Evolutionary conservation across 1,140 invertebrate genomes (phyloP), one percentile per base, ranked within the genome.

Genomic region (Macrosteles quadrilineatus): DNA sequence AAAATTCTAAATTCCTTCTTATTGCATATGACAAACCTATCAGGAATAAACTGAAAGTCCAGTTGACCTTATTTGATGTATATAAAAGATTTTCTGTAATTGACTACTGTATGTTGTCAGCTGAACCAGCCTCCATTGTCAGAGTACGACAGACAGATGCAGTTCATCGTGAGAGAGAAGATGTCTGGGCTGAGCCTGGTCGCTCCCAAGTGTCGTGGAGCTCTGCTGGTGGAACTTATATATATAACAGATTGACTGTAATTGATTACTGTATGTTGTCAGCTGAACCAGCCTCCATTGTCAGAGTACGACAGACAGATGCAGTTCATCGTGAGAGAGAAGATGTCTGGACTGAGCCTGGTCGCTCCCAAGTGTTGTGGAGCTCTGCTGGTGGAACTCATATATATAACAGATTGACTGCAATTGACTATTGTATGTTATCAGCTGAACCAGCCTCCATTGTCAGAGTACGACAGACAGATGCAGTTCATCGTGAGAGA

Each of bases 241-340:
- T 84, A 90, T 32, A 94, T 97, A 74, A 85, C 98, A 75, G 89
- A 92, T 59, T 87, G 90, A 57, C 80, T 97, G 89, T 93, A 77
- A 82, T 91, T 43, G 86, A 89, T 74, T 83, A 86, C 72, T 77
- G 83, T 69, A 83, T 82, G 78, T 81, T 79, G 79, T 55, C 76
- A 91, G 89, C 80, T 94, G 31, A 87, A 89, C 0, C 89, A 91
- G 75, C 89, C 90, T 0, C 91, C 91, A 3, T 90, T 91, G 59
- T 91, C 90, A 12, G 95, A 97, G 77, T 90, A 94, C 77, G 95
- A 98, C 79, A 86, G 94, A 21, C 93, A 93, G 76, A 92, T 95
- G 85, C 95, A 97, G 79, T 91, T 91, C 76, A 87, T 90, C 30
- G 94, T 97, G 12, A 84, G 91, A 57, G 92, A 96, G 71, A 91